Conservation (phyloP, 53 echinoderm and acorn worm genomes). For the Echinarachnius parma region DNA sequence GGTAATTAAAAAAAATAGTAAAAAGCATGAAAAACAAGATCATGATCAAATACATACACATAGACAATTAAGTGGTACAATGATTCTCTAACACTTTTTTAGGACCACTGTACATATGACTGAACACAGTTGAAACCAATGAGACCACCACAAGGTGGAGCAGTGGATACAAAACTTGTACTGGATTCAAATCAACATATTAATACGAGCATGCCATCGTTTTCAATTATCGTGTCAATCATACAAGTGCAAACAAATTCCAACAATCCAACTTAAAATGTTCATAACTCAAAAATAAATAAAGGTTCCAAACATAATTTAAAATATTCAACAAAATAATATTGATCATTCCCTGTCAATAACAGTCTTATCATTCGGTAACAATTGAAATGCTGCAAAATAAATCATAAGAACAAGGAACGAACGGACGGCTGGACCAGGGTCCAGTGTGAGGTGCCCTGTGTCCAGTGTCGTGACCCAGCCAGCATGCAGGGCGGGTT, state of each 20-base stretch:
- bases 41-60: too few species aligned
- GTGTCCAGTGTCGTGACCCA: not conserved
- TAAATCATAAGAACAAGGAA: not conserved
- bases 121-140: too few species aligned
- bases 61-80: too few species aligned
- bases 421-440: not conserved
- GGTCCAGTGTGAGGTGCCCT: conserved; percentile 21
- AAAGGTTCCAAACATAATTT: conserved; percentile 19
- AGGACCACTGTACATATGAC: too few species aligned
- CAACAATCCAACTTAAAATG: conserved; percentile 40
- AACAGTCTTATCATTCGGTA: too few species aligned
- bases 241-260: conserved; percentile 45
- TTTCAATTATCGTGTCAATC: too few species aligned
- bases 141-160: too few species aligned
- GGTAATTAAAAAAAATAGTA: too few species aligned
- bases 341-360: not conserved
- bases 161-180: too few species aligned
- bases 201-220: conserved; percentile 49
- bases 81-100: too few species aligned
- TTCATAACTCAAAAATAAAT: conserved; percentile 18
- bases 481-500: conserved; percentile 35
- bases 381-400: conserved; percentile 26
- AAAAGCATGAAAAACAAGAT: too few species aligned
- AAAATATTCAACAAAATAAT: conserved; percentile 12
- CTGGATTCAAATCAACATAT: not conserved